Evolutionary conservation across 2,113 vertebrate genomes (phyloP).

Genomic region (Percopsis transmontana): DNA sequence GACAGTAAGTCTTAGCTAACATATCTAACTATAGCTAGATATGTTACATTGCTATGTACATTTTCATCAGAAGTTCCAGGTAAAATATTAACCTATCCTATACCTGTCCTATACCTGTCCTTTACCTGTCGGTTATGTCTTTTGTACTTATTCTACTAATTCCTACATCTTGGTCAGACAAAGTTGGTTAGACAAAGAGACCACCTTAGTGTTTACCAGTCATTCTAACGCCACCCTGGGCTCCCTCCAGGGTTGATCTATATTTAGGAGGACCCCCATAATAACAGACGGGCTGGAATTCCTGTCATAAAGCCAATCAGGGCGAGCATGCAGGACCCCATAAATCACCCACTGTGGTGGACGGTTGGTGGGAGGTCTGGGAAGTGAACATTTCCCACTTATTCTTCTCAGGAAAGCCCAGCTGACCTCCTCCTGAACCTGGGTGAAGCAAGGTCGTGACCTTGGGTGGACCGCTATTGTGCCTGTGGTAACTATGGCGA

Average conservation of each 20-base stretch:
- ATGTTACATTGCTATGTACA: too few relatives aligned
- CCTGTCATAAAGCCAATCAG: slow-evolving; percentile 80
- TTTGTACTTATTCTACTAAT: too few relatives aligned
- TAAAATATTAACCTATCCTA: too few relatives aligned
- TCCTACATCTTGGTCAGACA: too few relatives aligned
- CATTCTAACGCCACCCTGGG: not conserved
- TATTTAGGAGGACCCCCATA: slow-evolving; percentile 57
- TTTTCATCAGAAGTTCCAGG: too few relatives aligned
- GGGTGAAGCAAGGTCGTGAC: slow-evolving; percentile 71
- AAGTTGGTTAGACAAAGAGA: too few relatives aligned
- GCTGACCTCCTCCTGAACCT: slow-evolving; percentile 68
- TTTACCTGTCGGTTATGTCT: too few relatives aligned
- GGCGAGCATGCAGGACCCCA: slow-evolving; percentile 59
- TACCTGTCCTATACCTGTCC: too few relatives aligned
- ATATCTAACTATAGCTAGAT: too few relatives aligned
- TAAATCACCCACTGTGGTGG: slow-evolving; percentile 75
- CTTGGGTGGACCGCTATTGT: slow-evolving; percentile 71
- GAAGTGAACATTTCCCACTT: slow-evolving; percentile 81
- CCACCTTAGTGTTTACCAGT: not conserved
- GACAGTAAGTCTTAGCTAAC: too few relatives aligned
- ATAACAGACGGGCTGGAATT: slow-evolving; percentile 75
- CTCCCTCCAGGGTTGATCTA: slow-evolving; percentile 31
- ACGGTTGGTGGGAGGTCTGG: slow-evolving; percentile 77
- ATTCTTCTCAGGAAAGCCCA: slow-evolving; percentile 76
- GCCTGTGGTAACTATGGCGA: slow-evolving; percentile 67